Evolutionary conservation across 2,888 invertebrate species (phyloP).

Genomic region (Apamea monoglypha): DNA sequence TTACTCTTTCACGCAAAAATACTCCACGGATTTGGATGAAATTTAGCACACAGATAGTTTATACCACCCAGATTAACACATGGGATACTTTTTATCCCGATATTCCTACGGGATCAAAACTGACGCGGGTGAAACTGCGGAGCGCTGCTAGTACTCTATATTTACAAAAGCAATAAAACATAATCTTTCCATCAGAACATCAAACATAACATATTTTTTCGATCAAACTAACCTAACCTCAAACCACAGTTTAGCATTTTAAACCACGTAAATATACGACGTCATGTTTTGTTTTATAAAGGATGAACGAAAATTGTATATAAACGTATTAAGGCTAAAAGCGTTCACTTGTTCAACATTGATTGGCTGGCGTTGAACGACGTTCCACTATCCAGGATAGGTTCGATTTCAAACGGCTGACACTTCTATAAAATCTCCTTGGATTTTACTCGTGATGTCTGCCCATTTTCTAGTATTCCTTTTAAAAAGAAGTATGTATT

Average conservation of each 20-base stretch:
- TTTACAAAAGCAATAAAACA: background rate
- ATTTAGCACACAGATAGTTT: too few species aligned
- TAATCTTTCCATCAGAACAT: background rate
- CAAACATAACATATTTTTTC: background rate
- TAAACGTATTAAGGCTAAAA: conserved; percentile 72
- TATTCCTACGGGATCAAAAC: too few species aligned
- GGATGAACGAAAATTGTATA: conserved; percentile 5
- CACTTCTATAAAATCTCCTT: conserved; percentile 44
- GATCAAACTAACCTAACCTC: too few species aligned
- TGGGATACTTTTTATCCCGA: too few species aligned
- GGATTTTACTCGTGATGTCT: conserved; percentile 43
- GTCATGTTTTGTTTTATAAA: conserved; percentile 16
- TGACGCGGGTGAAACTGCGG: too few species aligned
- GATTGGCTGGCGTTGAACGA: conserved; percentile 76
- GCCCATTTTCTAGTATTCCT: conserved; percentile 18
- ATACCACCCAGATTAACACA: too few species aligned
- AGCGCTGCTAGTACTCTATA: background rate
- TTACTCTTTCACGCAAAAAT: too few species aligned
- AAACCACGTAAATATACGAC: conserved; percentile 9
- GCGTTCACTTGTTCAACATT: conserved; percentile 82
- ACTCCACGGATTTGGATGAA: too few species aligned
- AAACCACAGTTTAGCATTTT: conserved; percentile 5
- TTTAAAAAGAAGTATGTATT: conserved; percentile 39
- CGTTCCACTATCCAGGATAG: conserved; percentile 64
- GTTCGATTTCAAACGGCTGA: conserved; percentile 49